Evolutionary conservation across 2,888 invertebrate genomes (phyloP), one percentile per base, ranked within the genome.

Genomic region (Heterodera filipjevi): DNA sequence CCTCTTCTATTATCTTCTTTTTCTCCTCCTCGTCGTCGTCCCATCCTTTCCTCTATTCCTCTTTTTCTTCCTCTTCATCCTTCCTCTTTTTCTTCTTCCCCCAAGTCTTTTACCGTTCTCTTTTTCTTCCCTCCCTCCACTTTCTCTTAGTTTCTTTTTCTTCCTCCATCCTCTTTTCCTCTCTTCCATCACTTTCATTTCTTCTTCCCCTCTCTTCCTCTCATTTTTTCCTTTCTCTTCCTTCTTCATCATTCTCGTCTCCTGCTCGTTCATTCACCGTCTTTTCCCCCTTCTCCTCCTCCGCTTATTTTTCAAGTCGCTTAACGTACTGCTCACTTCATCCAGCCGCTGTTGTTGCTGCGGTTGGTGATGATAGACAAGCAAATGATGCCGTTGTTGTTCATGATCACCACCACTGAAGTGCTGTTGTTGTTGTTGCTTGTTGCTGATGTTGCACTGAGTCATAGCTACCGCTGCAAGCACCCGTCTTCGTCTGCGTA

Each of bases 301-400:
- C 59, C 59, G 59, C 27, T 59, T 27, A 59, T 59, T 22, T n/a
- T 59, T 59, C 59, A 59, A 27, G 59, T 59, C 59, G 59, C 59
- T 59, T 3, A 59, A 27, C 59, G 59, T 59, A 12, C 59, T 59
- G 59, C 59, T 59, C 59, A 59, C 59, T 59, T 59, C 59, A 27
- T 59, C 59, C 59, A 59, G 10, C 27, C 27, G 59, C 10, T 49
- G 49, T 16, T 19, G 49, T 14, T 49, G 49, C 49, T n/a, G 59
- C 10, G n/a, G 59, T 19, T 10, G 49, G 10, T 59, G 59, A 10
- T 59, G 59, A 3, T 12, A 27, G 59, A 59, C 27, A 19, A 59
- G n/a, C 59, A 59, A 2, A 8, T 27, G n/a, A n/a, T n/a, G n/a
- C 27, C 27, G n/a, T 10, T 59, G 59, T 27, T 27, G 59, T 59